Base-by-base conservation (phyloP, 2,888 invertebrate genomes). In the Tholera decimalis region DNA sequence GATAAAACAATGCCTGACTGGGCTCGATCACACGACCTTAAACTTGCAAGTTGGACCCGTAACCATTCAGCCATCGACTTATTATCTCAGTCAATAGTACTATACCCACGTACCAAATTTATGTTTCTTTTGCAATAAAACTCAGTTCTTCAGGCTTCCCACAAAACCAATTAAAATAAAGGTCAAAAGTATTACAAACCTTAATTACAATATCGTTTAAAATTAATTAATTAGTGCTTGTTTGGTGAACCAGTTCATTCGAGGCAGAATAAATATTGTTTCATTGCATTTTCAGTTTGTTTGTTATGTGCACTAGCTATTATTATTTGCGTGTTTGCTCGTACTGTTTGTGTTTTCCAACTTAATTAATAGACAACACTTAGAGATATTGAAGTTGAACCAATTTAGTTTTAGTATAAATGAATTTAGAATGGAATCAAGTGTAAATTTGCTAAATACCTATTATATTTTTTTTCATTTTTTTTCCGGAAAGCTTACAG, bases 241-340 rank as follows among this genome's bases (percentile, higher is more conserved):
- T 67, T 15, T 61, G 30, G 15, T 24, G 13, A 43, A 4, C 28
- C 41, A 13, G 37, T 70, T 43, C 22, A 28, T 15, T 58, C 18
- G 13, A 28, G 7, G 24, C 26, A 33, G 70, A 57, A 58, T 69
- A 56, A 58, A 70, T 26, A 15, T 70, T 59, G 20, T 24, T 71
- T 59, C 11, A 44, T 60, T 50, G 43, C 71, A 50, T 28, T 71
- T 26, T 39, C 30, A 71, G 26, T 39, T 39, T 43, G 37, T 50
- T 60, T 30, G 26, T 39, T 44, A 28, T 71, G 26, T 67, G 50
- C 55, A 51, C 50, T 61, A 26, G 44, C 24, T 3, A n/a, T 59
- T 3, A n/a, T 59, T 49, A 43, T 37, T 37, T 46, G 37, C 5
- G 37, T 33, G 15, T 70, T 28, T 41, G 7, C 22, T 18, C 30